phyloP scores from a whole-genome alignment of 2,797 vertebrate genomes.

The Chiroxiphia lanceolata region DNA sequence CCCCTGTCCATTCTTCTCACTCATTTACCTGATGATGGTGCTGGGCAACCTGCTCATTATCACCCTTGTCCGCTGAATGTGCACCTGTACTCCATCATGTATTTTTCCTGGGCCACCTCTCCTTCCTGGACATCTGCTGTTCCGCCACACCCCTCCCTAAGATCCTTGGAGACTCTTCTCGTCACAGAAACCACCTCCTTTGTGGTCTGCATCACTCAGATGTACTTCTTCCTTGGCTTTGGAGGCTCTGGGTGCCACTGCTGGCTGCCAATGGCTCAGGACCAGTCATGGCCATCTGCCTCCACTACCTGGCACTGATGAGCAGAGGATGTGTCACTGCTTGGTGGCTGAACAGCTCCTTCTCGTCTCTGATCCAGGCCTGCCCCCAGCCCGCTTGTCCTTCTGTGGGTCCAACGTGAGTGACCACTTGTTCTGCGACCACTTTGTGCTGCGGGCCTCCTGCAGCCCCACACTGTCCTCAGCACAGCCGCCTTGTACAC shows the following conservation, averaged over 20 bases:
- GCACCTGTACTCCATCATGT: constrained; percentile 58
- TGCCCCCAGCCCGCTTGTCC: constrained; percentile 5
- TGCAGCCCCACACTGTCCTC: not conserved
- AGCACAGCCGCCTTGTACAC: not conserved
- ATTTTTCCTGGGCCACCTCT: constrained; percentile 70
- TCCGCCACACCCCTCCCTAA: constrained; percentile 62
- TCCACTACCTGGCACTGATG: not conserved
- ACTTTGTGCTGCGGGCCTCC: constrained; percentile 37
- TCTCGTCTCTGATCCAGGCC: not conserved
- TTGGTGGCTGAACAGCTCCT: constrained; percentile 8
- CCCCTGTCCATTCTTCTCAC: constrained; percentile 11
- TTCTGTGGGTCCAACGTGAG: constrained; percentile 19
- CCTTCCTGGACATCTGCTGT: constrained; percentile 72
- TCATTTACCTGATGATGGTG: constrained; percentile 6
- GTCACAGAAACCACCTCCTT: constrained; percentile 40
- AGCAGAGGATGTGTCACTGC: not conserved
- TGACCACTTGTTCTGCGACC: constrained; percentile 43
- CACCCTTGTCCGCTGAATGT: constrained; percentile 41
- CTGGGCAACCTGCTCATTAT: constrained; percentile 53
- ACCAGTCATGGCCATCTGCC: constrained; percentile 3
- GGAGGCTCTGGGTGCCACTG: constrained; percentile 9
- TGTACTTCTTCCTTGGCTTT: constrained; percentile 35
- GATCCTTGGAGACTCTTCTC: constrained; percentile 17
- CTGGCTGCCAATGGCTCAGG: constrained; percentile 15
- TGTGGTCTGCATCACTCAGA: not conserved